Percentiles rank a stretch among this genome's conserved stretches.
These are phyloP conservation scores for Campylorhamphus procurvoides DNA, from an alignment of 2,113 vertebrate species.

Conservation along the genomic window DNA sequence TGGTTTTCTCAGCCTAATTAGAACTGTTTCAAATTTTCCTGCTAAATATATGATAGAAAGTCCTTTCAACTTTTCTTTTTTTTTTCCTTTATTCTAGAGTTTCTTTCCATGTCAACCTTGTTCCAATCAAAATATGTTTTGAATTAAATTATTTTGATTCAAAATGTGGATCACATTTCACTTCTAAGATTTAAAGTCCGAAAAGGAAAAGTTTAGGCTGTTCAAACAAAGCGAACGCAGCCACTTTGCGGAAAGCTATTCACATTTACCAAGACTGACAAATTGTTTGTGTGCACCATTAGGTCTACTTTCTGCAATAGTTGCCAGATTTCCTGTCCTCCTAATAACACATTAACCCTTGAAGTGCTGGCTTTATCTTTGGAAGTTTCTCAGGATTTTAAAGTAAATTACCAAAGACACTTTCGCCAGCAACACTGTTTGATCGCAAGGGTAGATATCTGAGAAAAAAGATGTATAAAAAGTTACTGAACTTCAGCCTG, in stretches of 20 bases:
- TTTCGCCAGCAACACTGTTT: not conserved
- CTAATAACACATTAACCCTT: conserved; percentile 79
- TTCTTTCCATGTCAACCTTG: conserved; percentile 79
- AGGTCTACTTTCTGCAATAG: conserved; percentile 82
- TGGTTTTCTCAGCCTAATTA: conserved; percentile 82
- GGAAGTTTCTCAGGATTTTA: not conserved
- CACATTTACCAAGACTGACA: conserved; percentile 81
- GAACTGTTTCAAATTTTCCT: conserved; percentile 82
- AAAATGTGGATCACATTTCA: conserved; percentile 83
- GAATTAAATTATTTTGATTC: conserved; percentile 83
- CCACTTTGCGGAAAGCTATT: conserved; percentile 78
- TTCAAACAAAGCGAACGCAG: conserved; percentile 80
- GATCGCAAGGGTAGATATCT: not conserved
- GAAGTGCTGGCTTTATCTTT: conserved; percentile 63
- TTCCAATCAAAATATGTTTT: conserved; percentile 85
- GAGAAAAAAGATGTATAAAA: not conserved
- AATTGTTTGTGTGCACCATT: conserved; percentile 85
- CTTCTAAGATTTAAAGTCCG: conserved; percentile 78
- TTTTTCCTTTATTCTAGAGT: conserved; percentile 62
- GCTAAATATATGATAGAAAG: conserved; percentile 83
- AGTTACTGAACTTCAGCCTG: not conserved
- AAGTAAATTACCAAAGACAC: not conserved
- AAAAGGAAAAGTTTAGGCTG: conserved; percentile 80
- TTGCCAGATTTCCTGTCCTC: conserved; percentile 84
- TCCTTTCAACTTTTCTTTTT: conserved; percentile 76